A percentile compares a stretch with the other conserved stretches of the same genome.
These are phyloP conservation scores for Seriola aureovittata DNA, from an alignment of 2,113 vertebrate genomes.

Conservation along the genomic window DNA sequence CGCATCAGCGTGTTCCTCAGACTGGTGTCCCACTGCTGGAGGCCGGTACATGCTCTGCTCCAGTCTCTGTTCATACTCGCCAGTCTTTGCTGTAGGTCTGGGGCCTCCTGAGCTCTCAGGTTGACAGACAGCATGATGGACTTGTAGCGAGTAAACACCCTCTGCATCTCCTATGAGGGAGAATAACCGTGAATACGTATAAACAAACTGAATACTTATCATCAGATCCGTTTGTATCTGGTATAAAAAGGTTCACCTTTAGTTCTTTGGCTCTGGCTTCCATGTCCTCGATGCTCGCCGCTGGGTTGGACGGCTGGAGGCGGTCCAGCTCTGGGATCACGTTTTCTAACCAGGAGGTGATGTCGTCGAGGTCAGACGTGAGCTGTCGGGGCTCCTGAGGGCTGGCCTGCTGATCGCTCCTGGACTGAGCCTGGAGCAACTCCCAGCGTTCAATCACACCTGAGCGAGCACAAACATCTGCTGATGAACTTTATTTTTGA, in stretches of 20 bases:
- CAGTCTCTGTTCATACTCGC: slow-evolving; percentile 86
- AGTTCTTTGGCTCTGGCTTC: slow-evolving; percentile 86
- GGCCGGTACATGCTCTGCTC: slow-evolving; percentile 79
- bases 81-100: slow-evolving; percentile 83
- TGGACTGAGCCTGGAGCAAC: slow-evolving; percentile 88
- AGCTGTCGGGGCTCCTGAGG: slow-evolving; percentile 83
- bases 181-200: not conserved
- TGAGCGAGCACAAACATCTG: slow-evolving; percentile 60
- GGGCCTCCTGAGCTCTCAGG: slow-evolving; percentile 81
- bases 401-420: slow-evolving; percentile 76
- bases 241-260: slow-evolving; percentile 80
- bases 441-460: slow-evolving; percentile 93
- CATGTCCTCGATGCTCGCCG: slow-evolving; percentile 79
- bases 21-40: slow-evolving; percentile 87
- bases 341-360: slow-evolving; percentile 88
- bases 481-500: not conserved
- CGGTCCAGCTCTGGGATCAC: slow-evolving; percentile 84
- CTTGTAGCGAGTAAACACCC: slow-evolving; percentile 88
- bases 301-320: slow-evolving; percentile 74
- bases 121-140: slow-evolving; percentile 87
- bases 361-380: slow-evolving; percentile 82
- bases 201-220: not conserved
- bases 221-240: not conserved
- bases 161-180: slow-evolving; percentile 86
- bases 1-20: slow-evolving; percentile 86